Evolutionary conservation across 2,113 vertebrate species (phyloP).

Genomic region (Pollimyrus isidori): DNA sequence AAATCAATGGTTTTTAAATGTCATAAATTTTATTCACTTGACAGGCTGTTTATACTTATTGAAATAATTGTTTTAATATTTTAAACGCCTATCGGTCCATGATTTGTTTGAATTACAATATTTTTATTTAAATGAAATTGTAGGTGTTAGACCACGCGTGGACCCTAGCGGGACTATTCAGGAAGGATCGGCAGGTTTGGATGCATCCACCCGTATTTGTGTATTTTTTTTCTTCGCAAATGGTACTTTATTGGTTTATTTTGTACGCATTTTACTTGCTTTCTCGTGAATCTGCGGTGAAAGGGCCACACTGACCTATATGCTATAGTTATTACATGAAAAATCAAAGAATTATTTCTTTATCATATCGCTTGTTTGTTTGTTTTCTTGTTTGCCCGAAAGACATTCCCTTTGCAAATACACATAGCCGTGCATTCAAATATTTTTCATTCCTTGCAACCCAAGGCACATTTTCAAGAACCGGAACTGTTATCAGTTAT

Average conservation of each 20-base stretch:
- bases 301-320: not conserved
- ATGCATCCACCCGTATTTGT: not conserved
- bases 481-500: not conserved
- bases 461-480: not conserved
- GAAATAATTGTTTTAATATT: not conserved
- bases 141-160: not conserved
- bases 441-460: not conserved
- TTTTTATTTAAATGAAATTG: not conserved
- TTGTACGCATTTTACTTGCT: not conserved
- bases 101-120: not conserved
- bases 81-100: not conserved
- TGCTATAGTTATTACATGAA: not conserved
- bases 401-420: slow-evolving; percentile 2
- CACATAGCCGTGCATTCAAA: not conserved
- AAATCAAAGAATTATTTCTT: not conserved
- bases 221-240: not conserved
- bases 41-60: not conserved
- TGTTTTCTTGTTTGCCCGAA: not conserved
- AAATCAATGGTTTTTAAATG: not conserved
- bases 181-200: not conserved
- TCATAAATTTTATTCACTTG: not conserved
- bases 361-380: not conserved
- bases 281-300: not conserved
- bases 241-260: not conserved
- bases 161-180: not conserved